Evolutionary conservation across 2,797 vertebrate species (phyloP).

Genomic region (Leptoclinus maculatus): DNA sequence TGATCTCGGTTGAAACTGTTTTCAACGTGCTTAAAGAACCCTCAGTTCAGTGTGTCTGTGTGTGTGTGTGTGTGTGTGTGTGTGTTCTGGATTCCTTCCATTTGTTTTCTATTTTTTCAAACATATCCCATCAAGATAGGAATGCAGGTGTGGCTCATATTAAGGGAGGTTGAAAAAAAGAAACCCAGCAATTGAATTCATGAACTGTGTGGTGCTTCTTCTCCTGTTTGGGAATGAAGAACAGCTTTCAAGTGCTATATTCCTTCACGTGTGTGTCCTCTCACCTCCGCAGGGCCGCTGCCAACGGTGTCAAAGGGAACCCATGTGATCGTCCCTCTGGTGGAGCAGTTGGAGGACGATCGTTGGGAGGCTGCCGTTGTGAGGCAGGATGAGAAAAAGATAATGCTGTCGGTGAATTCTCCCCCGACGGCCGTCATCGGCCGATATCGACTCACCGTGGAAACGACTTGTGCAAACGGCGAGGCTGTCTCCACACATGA

Average conservation of each 20-base stretch:
- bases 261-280: neutral
- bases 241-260: neutral
- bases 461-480: constrained; percentile 74
- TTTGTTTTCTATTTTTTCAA: constrained; percentile 31
- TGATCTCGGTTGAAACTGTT: constrained; percentile 18
- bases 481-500: constrained; percentile 72
- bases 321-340: constrained; percentile 83
- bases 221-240: no score
- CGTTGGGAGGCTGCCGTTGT: constrained; percentile 86
- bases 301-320: constrained; percentile 86
- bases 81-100: no score
- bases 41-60: no score
- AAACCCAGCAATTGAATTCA: neutral
- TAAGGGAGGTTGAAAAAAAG: neutral
- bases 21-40: no score
- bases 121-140: neutral
- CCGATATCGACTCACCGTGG: constrained; percentile 85
- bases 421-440: constrained; percentile 83
- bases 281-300: constrained; percentile 64
- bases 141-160: constrained; percentile 51
- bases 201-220: neutral
- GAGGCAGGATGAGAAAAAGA: constrained; percentile 61
- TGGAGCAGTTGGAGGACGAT: constrained; percentile 71
- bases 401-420: constrained; percentile 84
- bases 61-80: no score